phyloP scores from a whole-genome alignment of 2,797 vertebrate species.

The Rhinatrema bivittatum region DNA sequence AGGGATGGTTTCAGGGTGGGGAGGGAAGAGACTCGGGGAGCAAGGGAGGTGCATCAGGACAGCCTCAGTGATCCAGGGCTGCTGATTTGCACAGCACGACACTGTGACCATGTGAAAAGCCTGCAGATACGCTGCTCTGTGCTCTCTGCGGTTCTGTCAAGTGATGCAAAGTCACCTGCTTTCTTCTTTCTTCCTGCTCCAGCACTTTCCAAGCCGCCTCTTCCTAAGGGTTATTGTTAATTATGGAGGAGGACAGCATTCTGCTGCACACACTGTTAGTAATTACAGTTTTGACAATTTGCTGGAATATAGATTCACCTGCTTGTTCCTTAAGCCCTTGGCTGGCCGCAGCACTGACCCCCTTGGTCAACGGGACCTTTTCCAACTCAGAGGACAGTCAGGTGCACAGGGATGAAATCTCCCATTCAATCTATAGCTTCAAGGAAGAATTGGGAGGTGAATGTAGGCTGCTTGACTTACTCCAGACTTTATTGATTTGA shows the following conservation, averaged over 20 bases:
- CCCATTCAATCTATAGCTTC: background rate
- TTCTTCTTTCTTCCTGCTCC: conserved; percentile 1
- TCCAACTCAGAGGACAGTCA: background rate
- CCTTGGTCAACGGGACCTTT: background rate
- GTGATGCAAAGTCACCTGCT: conserved; percentile 15
- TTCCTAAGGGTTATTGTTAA: no score
- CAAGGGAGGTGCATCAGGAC: background rate
- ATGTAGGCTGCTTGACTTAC: no score
- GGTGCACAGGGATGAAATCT: background rate
- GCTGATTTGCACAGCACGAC: no score
- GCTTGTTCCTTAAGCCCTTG: no score
- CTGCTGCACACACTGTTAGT: no score
- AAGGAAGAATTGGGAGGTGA: no score
- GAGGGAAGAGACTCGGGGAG: background rate
- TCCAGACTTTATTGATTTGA: background rate
- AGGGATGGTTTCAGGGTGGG: background rate
- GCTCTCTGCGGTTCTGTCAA: conserved; percentile 24
- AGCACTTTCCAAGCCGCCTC: conserved; percentile 1
- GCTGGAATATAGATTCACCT: background rate
- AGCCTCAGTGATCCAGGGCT: no score
- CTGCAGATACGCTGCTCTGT: conserved; percentile 2
- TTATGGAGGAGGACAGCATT: background rate
- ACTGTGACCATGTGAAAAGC: no score
- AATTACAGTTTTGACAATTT: conserved; percentile 13
- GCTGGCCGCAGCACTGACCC: background rate